Base-by-base conservation (phyloP, 2,797 vertebrate genomes). In the Bradypus variegatus region DNA sequence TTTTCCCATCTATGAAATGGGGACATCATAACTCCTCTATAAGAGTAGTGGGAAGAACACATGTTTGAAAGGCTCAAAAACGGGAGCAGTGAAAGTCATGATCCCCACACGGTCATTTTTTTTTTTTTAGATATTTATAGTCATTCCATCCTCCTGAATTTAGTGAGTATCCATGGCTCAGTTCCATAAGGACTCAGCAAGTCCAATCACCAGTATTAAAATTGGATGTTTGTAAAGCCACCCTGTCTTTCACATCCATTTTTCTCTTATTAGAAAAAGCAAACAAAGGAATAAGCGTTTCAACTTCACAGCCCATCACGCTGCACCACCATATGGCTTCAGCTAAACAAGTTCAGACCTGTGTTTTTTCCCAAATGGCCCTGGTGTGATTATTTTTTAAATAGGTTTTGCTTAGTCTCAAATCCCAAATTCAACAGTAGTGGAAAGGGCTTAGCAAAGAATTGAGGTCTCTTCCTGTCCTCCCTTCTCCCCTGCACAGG, bases 381-480 rank as follows among this genome's bases (percentile, higher is more conserved):
- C 4, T 19, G 69, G 55, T 76, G 83, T 86, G 84, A 41, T 45
- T 83, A 78, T 76, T 82, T 45, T 92, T 78, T 13, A 69, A 88
- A 92, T 25, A 93, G 65, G 87, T 38, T 53, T 36, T 70, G n/a
- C 73, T 89, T 27, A 38, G 23, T 33, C 79, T 93, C 72, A 90
- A 87, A 91, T 84, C 92, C 92, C 94, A 91, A 67, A 92, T 50
- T 80, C 94, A 80, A 93, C 50, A 41, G 14, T 14, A 6, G 1
- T 41, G 82, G 94, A 92, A 95, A 53, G 80, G 83, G 45, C 77
- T 92, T 91, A 94, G 76, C 69, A 73, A 86, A 85, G 73, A 94
- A 41, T 79, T 69, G 70, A 27, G 62, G 53, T 38, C 75, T 75
- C 62, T 65, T 45, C 70, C 91, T 25, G 83, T 29, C 53, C 29